Conservation (phyloP, 2,888 invertebrate species). For the Ectropis crepuscularia region DNA sequence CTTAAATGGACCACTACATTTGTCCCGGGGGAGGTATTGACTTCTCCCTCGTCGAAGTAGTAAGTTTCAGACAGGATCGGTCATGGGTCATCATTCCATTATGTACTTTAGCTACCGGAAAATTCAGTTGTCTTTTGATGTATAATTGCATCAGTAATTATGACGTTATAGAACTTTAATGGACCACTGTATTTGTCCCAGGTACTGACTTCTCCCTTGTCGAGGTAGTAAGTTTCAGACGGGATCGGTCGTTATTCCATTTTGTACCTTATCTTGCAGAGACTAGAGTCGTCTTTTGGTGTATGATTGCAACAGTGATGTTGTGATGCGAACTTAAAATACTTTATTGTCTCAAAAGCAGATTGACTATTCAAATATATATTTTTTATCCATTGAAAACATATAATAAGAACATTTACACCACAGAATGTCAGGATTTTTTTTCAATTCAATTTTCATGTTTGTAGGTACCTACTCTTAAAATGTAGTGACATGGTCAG, state of each 20-base stretch:
- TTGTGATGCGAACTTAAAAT: too few species aligned
- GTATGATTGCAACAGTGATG: background rate
- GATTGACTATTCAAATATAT: too few species aligned
- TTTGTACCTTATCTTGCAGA: too few species aligned
- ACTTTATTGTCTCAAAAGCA: too few species aligned
- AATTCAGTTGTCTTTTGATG: background rate
- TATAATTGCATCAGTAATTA: background rate
- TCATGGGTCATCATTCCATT: constrained; percentile 14
- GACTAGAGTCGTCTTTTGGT: constrained; percentile 1
- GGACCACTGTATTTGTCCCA: constrained; percentile 97
- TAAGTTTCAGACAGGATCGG: constrained; percentile 20
- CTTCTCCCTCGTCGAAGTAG: constrained; percentile 93
- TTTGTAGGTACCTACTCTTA: too few species aligned
- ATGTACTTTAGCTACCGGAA: background rate
- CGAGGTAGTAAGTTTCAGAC: constrained; percentile 85
- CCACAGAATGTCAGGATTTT: too few species aligned
- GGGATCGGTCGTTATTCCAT: constrained; percentile 9
- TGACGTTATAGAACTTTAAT: constrained; percentile 63
- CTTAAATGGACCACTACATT: constrained; percentile 94
- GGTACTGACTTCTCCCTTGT: constrained; percentile 95
- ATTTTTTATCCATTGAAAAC: too few species aligned
- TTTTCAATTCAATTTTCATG: too few species aligned
- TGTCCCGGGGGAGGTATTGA: constrained; percentile 97
- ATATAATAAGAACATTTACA: too few species aligned
- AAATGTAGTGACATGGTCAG: too few species aligned